Percentiles rank a stretch among this genome's conserved stretches.
These are phyloP conservation scores for Drepana falcataria DNA, from an alignment of 2,888 invertebrate species.

Conservation along the genomic window DNA sequence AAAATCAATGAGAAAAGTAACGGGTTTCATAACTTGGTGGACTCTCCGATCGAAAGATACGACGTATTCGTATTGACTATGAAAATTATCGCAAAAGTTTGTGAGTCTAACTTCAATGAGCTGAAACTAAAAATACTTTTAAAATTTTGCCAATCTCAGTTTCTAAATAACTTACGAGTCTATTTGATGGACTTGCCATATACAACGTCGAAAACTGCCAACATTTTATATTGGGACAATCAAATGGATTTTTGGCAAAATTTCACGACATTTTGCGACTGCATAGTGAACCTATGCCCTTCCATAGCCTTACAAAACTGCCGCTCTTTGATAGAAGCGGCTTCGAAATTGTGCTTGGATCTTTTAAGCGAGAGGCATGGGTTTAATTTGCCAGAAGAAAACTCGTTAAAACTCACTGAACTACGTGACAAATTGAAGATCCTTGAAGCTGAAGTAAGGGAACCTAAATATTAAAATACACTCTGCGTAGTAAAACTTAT, in stretches of 20 bases:
- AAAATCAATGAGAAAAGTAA: conserved; percentile 43
- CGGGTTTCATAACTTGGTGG: conserved; percentile 45
- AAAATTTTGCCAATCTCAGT: conserved; percentile 52
- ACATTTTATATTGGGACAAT: conserved; percentile 50
- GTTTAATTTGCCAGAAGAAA: conserved; percentile 36
- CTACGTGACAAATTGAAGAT: conserved; percentile 32
- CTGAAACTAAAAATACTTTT: conserved; percentile 47
- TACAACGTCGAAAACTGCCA: conserved; percentile 15
- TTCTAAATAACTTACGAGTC: conserved; percentile 38
- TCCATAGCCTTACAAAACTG: conserved; percentile 47
- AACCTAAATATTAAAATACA: too few relatives aligned
- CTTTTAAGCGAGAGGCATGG: conserved; percentile 34
- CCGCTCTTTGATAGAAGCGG: conserved; percentile 46
- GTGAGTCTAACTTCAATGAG: conserved; percentile 47
- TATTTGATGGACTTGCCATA: conserved; percentile 58
- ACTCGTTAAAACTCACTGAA: conserved; percentile 28
- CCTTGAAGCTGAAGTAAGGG: conserved; percentile 35
- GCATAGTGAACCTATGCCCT: conserved; percentile 51
- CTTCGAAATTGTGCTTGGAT: conserved; percentile 42
- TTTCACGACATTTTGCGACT: conserved; percentile 46
- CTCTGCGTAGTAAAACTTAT: too few relatives aligned
- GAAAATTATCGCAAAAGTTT: conserved; percentile 55
- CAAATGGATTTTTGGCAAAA: conserved; percentile 54
- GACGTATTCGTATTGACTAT: conserved; percentile 57
- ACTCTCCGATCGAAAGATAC: conserved; percentile 33